A percentile compares a stretch with the other conserved stretches of the same genome.
Evolutionary conservation across 2,797 vertebrate species (phyloP).

Genomic region (Pseudotriccus pelzelni): DNA sequence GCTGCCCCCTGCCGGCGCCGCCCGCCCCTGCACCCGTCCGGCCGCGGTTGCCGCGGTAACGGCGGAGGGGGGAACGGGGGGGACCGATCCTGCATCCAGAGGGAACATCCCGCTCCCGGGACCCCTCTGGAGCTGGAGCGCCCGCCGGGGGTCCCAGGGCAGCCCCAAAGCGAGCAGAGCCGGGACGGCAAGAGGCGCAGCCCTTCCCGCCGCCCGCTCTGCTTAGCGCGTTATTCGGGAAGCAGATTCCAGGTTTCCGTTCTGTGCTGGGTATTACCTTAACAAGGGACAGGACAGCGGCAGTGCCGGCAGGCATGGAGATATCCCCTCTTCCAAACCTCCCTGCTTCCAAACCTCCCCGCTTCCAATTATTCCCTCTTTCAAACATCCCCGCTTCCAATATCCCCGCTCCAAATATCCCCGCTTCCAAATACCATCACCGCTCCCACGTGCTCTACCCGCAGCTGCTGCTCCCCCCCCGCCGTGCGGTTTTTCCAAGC

Average conservation of each 20-base stretch:
- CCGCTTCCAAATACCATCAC: not conserved
- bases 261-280: not conserved
- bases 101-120: not conserved
- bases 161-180: not conserved
- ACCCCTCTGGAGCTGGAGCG: not conserved
- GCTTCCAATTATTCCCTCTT: not conserved
- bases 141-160: not conserved
- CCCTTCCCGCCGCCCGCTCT: not conserved
- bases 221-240: not conserved
- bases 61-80: not conserved
- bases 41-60: slow-evolving; percentile 63
- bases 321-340: not conserved
- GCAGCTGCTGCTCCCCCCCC: not conserved
- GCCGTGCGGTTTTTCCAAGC: not conserved
- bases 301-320: not conserved
- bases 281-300: not conserved
- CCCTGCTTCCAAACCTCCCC: not conserved
- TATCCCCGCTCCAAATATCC: not conserved
- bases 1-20: slow-evolving; percentile 68
- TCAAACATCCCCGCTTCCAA: not conserved
- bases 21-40: not conserved
- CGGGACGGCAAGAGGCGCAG: not conserved
- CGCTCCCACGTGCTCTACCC: not conserved
- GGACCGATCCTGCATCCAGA: not conserved
- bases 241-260: not conserved